Percentiles rank a stretch among this genome's conserved stretches.
These are phyloP conservation scores for Brachyistius frenatus DNA, from an alignment of 2,113 vertebrate genomes.

Conservation along the genomic window DNA sequence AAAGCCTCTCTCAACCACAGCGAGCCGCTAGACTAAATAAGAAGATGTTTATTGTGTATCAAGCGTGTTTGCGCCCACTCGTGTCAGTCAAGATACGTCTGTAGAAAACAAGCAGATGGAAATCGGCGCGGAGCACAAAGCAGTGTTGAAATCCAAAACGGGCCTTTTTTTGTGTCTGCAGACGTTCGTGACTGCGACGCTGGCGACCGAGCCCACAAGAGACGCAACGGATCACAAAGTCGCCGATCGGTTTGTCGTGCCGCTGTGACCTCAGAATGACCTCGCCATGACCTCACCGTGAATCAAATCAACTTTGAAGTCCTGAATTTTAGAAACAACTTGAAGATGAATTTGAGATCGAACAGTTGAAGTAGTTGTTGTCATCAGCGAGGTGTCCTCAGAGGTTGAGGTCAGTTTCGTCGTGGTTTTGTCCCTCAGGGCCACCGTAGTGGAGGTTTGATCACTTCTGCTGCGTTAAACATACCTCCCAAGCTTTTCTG, in stretches of 20 bases:
- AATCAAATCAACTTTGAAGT: conserved; percentile 23
- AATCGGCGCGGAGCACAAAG: conserved; percentile 47
- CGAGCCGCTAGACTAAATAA: conserved; percentile 69
- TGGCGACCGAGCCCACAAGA: conserved; percentile 16
- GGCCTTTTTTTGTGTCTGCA: not conserved
- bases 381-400: too few relatives aligned
- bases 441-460: too few relatives aligned
- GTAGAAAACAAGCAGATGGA: conserved; percentile 48
- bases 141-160: conserved; percentile 27
- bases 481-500: too few relatives aligned
- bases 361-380: too few relatives aligned
- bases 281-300: not conserved
- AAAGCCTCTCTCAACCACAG: conserved; percentile 38
- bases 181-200: conserved; percentile 21
- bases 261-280: conserved; percentile 19
- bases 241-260: not conserved
- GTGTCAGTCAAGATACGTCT: conserved; percentile 54
- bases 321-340: too few relatives aligned
- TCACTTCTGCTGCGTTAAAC: too few relatives aligned
- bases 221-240: conserved; percentile 1
- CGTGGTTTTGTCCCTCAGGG: too few relatives aligned
- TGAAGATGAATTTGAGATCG: too few relatives aligned
- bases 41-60: conserved; percentile 39
- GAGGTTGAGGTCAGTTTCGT: too few relatives aligned
- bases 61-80: conserved; percentile 42